Base-by-base conservation (phyloP, 1,140 invertebrate genomes). In the Heliconius melpomene region DNA sequence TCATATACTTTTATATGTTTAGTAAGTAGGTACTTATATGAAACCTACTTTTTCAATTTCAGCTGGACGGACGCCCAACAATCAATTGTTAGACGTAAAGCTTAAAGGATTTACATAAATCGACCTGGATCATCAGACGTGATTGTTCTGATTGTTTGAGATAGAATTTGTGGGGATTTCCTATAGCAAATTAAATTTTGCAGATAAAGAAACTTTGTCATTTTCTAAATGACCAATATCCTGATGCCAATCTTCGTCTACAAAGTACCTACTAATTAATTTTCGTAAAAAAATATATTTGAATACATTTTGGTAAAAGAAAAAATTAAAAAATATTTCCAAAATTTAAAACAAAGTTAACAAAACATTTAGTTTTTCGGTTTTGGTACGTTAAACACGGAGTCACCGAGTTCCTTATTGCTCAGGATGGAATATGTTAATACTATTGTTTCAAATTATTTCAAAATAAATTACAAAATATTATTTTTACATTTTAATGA, bases 121-220 rank as follows among this genome's bases (percentile, higher is more conserved):
- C 85, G 87, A 78, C 77, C 85, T 72, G 87, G 89, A 91, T 91
- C 88, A 93, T 90, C 86, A 89, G 86, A 85, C 87, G 85, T 91
- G 91, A 91, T 93, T 91, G 91, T 93, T 91, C 90, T 89, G 87
- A 86, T 82, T 85, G 88, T 86, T 86, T 86, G 87, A 89, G 83
- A 87, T 89, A 90, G 91, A 89, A 90, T 93, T 91, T 91, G 89
- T 89, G 88, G 87, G 88, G 87, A 91, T 91, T 89, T 79, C 85
- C 85, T 87, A 84, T 82, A 90, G 88, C 87, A 91, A 91, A 90
- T 89, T 80, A 85, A 80, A 81, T 80, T 57, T 86, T 79, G 83
- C 85, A 87, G 87, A 85, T 83, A 74, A 29, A 29, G 60, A 66
- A 60, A 52, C 23, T 66, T 66, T 66, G 9, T 16, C 60, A 66